Conservation (phyloP, 2,888 invertebrate genomes). For the Metellina segmentata region DNA sequence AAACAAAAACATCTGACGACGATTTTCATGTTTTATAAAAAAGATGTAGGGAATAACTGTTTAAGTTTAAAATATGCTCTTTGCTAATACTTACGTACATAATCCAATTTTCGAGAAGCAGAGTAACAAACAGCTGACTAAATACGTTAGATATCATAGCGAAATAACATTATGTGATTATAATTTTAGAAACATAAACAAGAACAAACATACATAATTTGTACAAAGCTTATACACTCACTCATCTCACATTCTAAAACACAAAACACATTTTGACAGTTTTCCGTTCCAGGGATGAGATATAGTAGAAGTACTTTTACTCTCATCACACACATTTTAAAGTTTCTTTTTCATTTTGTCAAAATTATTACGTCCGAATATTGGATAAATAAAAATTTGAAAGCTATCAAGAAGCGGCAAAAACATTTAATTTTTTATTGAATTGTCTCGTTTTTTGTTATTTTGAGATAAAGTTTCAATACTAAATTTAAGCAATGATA, state of each 20-base stretch:
- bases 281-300: conserved; percentile 48
- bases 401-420: too few species aligned
- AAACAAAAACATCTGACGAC: too few species aligned
- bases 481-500: too few species aligned
- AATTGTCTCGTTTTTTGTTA: too few species aligned
- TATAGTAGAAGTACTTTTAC: conserved; percentile 24
- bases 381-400: too few species aligned
- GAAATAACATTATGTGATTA: conserved; percentile 37
- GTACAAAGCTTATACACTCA: conserved; percentile 15
- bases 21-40: too few species aligned
- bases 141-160: conserved; percentile 29
- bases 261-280: conserved; percentile 70
- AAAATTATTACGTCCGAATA: not conserved
- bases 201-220: conserved; percentile 20
- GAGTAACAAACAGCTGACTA: conserved; percentile 6
- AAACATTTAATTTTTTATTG: too few species aligned
- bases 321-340: not conserved
- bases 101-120: conserved; percentile 45
- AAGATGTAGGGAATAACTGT: too few species aligned
- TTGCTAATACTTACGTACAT: conserved; percentile 44
- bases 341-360: not conserved
- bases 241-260: conserved; percentile 29
- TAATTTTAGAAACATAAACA: conserved; percentile 29
- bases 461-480: too few species aligned
- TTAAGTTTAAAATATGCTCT: not conserved